Conservation (phyloP, 2,888 invertebrate genomes). For the Cetonia aurata region DNA sequence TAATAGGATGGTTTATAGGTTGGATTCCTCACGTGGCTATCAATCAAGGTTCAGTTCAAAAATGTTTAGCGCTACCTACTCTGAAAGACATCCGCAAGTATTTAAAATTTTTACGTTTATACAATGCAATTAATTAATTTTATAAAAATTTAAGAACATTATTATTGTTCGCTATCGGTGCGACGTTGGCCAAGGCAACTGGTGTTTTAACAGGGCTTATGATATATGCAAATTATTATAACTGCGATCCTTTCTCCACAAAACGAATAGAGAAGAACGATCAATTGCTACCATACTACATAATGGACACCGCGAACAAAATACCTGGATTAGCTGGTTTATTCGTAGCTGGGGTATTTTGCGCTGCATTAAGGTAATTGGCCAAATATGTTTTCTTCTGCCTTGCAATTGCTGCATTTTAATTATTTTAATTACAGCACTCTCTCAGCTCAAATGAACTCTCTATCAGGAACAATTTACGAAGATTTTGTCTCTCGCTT, state of each 20-base stretch:
- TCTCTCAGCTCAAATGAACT: slow-evolving; percentile 64
- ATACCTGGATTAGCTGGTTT: slow-evolving; percentile 79
- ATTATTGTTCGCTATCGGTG: slow-evolving; percentile 38
- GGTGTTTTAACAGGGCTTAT: slow-evolving; percentile 73
- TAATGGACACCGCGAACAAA: slow-evolving; percentile 75
- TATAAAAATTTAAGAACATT: slow-evolving; percentile 17
- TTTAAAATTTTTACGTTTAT: neutral
- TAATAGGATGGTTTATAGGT: slow-evolving; percentile 68
- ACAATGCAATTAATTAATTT: too few relatives aligned
- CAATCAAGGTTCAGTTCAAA: slow-evolving; percentile 73
- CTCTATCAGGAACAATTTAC: slow-evolving; percentile 72
- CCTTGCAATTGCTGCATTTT: too few relatives aligned
- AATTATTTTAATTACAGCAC: slow-evolving; percentile 41
- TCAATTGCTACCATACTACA: slow-evolving; percentile 74
- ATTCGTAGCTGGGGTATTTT: slow-evolving; percentile 80
- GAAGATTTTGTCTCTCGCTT: slow-evolving; percentile 73
- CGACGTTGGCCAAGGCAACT: slow-evolving; percentile 52
- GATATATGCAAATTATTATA: slow-evolving; percentile 74
- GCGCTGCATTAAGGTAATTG: slow-evolving; percentile 74
- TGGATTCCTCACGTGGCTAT: slow-evolving; percentile 70
- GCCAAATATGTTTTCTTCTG: neutral
- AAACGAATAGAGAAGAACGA: slow-evolving; percentile 70
- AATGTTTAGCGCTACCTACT: slow-evolving; percentile 73
- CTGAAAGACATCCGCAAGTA: slow-evolving; percentile 69
- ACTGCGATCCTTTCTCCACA: slow-evolving; percentile 73